A percentile compares a stretch with the other conserved stretches of the same genome.
Conservation (phyloP, 2,113 vertebrate genomes). For the Setophaga petechia region DNA sequence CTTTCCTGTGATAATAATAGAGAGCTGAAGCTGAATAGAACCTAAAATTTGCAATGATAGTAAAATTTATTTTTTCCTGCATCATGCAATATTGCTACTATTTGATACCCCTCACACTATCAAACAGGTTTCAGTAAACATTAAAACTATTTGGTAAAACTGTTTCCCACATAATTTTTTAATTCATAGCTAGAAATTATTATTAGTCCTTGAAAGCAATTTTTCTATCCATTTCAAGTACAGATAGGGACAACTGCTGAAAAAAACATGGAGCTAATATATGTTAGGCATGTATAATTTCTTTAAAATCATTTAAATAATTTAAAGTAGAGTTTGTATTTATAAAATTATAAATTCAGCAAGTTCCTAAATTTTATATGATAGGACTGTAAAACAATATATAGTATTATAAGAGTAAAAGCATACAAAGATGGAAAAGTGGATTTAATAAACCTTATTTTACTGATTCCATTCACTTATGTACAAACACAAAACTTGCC, state of each 20-base stretch:
- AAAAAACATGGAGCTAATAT: background rate
- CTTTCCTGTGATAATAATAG: background rate
- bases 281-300: background rate
- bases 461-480: background rate
- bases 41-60: background rate
- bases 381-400: background rate
- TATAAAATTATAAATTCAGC: background rate
- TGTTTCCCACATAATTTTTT: background rate
- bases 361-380: background rate
- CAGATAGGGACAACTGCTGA: background rate
- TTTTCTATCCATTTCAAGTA: background rate
- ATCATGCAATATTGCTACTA: background rate
- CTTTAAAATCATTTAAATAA: background rate
- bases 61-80: background rate
- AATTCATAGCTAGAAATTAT: background rate
- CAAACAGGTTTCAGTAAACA: background rate
- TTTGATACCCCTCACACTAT: background rate
- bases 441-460: background rate
- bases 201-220: background rate
- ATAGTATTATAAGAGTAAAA: background rate
- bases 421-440: background rate
- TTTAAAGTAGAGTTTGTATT: background rate
- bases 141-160: background rate
- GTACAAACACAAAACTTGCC: background rate
- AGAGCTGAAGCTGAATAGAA: background rate